phyloP scores from a whole-genome alignment of 2,888 invertebrate species.

The Habrosyne pyritoides region DNA sequence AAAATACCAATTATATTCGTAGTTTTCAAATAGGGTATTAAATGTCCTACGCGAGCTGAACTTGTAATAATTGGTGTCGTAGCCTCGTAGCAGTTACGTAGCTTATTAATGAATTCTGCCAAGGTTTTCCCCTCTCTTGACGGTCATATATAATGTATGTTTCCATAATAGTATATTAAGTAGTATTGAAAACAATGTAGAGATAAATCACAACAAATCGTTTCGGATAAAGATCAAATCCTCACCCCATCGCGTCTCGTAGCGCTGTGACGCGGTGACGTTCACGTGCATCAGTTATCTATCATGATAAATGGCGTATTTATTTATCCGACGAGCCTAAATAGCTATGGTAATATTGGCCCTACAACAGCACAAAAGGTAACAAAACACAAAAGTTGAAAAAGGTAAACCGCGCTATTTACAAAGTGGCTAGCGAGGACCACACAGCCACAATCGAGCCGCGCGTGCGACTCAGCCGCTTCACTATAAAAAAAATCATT shows the following conservation, averaged over 20 bases:
- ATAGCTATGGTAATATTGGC: slow-evolving; percentile 84
- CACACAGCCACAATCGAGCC: slow-evolving; percentile 83
- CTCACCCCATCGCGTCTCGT: slow-evolving; percentile 58
- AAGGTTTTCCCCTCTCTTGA: slow-evolving; percentile 4
- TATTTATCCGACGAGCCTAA: slow-evolving; percentile 83
- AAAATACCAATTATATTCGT: background rate
- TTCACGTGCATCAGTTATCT: slow-evolving; percentile 80
- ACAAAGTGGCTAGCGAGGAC: slow-evolving; percentile 84
- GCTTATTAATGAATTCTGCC: slow-evolving; percentile 7
- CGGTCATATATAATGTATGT: slow-evolving; percentile 8
- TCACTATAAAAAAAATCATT: slow-evolving; percentile 73
- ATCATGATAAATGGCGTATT: slow-evolving; percentile 84
- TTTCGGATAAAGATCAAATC: slow-evolving; percentile 69
- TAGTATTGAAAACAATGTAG: slow-evolving; percentile 59
- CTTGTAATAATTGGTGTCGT: background rate
- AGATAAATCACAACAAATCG: slow-evolving; percentile 70
- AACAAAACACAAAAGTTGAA: slow-evolving; percentile 84
- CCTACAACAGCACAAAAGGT: slow-evolving; percentile 84
- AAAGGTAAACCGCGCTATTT: slow-evolving; percentile 84
- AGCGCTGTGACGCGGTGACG: slow-evolving; percentile 65
- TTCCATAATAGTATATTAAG: slow-evolving; percentile 27
- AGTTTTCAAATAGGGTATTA: background rate
- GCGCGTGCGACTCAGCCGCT: slow-evolving; percentile 81
- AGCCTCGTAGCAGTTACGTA: slow-evolving; percentile 8
- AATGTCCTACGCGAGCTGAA: slow-evolving; percentile 8